phyloP scores from a whole-genome alignment of 2,113 vertebrate species.

The Nerophis ophidion region DNA sequence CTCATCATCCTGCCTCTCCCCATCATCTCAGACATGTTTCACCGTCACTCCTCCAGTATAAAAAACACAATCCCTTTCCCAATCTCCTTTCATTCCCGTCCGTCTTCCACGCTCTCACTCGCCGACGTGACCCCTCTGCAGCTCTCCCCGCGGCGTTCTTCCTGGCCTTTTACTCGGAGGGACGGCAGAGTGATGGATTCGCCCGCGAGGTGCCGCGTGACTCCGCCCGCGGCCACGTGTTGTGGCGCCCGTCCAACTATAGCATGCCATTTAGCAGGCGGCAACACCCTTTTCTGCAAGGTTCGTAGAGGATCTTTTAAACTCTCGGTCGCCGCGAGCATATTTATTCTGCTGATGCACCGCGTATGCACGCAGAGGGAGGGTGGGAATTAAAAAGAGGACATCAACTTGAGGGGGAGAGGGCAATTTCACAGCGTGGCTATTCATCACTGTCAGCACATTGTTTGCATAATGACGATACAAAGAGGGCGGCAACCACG shows the following conservation, averaged over 20 bases:
- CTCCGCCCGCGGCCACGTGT: conserved; percentile 37
- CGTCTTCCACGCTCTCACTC: conserved; percentile 4
- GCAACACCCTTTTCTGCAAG: conserved; percentile 20
- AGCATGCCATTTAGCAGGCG: conserved; percentile 46
- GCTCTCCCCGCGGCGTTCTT: conserved; percentile 23
- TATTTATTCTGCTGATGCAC: conserved; percentile 48
- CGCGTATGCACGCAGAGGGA: conserved; percentile 3
- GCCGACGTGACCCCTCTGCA: not conserved
- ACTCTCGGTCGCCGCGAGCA: conserved; percentile 32
- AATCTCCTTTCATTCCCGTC: conserved; percentile 27
- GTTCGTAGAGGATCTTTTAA: conserved; percentile 47
- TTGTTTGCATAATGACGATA: conserved; percentile 21
- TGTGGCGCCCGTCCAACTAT: conserved; percentile 19
- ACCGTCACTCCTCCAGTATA: conserved; percentile 13
- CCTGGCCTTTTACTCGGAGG: conserved; percentile 23
- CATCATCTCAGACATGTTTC: conserved; percentile 15
- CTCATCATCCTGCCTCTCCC: not conserved
- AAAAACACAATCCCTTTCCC: conserved; percentile 11
- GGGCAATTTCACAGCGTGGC: conserved; percentile 15
- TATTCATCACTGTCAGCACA: conserved; percentile 33
- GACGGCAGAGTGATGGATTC: conserved; percentile 61
- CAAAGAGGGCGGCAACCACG: not conserved
- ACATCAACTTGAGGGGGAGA: conserved; percentile 16
- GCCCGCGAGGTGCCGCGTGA: conserved; percentile 55
- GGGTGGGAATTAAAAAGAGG: conserved; percentile 7